Percentiles rank a stretch among this genome's conserved stretches.
Evolutionary conservation across 2,113 vertebrate species (phyloP).

Genomic region (Orthonyx spaldingii): DNA sequence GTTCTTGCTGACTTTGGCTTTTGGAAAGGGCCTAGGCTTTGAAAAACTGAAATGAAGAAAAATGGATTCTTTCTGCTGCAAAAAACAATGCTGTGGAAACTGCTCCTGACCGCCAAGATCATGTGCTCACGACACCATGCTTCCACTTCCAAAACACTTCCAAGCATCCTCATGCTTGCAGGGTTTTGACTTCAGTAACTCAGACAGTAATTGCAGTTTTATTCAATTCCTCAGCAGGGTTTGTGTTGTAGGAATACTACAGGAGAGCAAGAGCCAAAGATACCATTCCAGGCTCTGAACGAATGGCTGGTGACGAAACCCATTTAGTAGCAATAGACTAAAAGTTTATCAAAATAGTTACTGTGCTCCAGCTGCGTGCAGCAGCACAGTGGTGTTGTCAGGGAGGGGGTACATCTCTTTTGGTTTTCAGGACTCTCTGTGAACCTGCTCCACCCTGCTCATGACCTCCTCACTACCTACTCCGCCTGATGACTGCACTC

Average conservation of each 20-base stretch:
- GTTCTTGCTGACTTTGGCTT: not conserved
- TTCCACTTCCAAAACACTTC: constrained; percentile 2
- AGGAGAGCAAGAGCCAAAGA: constrained; percentile 33
- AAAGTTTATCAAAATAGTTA: constrained; percentile 71
- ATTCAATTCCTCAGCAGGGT: constrained; percentile 7
- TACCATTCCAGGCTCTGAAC: constrained; percentile 20
- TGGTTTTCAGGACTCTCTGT: constrained; percentile 59
- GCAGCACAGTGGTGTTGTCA: constrained; percentile 39
- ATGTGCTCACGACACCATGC: not conserved
- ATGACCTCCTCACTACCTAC: constrained; percentile 51
- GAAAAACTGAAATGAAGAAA: not conserved
- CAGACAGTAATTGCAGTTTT: constrained; percentile 13
- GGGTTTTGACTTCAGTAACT: constrained; percentile 2
- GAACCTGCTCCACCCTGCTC: constrained; percentile 66
- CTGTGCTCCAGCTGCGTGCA: constrained; percentile 43
- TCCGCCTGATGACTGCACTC: constrained; percentile 42
- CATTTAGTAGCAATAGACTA: constrained; percentile 67
- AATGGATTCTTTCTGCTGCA: not conserved
- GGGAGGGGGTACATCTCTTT: constrained; percentile 51
- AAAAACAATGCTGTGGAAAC: constrained; percentile 26
- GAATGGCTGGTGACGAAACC: constrained; percentile 34
- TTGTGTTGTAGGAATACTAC: constrained; percentile 26
- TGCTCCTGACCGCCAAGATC: not conserved
- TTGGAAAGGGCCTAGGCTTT: not conserved
- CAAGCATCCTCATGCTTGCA: not conserved